These are phyloP conservation scores for Lucinisca nassula DNA, from an alignment of 2,888 invertebrate species.

Conservation along the genomic window DNA sequence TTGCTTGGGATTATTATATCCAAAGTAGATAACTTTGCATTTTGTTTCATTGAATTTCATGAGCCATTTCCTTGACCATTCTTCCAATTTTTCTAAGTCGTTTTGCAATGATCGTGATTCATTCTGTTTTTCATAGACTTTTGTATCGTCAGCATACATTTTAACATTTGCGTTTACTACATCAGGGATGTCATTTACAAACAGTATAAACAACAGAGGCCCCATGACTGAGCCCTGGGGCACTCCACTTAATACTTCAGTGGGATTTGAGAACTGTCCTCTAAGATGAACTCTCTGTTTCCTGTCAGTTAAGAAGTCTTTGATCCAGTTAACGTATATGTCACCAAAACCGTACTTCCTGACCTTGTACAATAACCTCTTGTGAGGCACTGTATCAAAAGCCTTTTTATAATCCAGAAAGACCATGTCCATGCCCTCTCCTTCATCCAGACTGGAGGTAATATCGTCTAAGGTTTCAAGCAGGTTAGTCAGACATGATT, in stretches of 20 bases:
- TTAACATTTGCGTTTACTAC: background rate
- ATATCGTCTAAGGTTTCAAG: background rate
- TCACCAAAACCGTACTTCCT: background rate
- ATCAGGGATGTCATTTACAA: background rate
- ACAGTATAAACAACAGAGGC: background rate
- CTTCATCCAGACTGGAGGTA: background rate
- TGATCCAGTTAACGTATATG: background rate
- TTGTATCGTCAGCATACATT: background rate
- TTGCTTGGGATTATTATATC: background rate
- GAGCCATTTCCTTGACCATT: background rate
- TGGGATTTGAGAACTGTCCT: background rate
- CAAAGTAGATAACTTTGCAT: background rate
- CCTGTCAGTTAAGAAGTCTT: background rate
- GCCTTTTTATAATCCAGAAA: background rate
- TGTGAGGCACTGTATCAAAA: background rate
- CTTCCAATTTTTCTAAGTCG: background rate
- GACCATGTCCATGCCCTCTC: background rate
- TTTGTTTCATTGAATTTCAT: background rate
- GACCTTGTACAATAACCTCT: background rate
- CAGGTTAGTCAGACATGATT: background rate
- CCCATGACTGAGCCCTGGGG: slow-evolving; percentile 4
- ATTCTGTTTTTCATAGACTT: background rate
- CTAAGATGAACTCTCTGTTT: background rate
- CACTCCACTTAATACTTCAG: background rate
- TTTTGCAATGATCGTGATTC: background rate